Base-by-base conservation (phyloP, 2,797 vertebrate species). In the Danio jaintianensis region DNA sequence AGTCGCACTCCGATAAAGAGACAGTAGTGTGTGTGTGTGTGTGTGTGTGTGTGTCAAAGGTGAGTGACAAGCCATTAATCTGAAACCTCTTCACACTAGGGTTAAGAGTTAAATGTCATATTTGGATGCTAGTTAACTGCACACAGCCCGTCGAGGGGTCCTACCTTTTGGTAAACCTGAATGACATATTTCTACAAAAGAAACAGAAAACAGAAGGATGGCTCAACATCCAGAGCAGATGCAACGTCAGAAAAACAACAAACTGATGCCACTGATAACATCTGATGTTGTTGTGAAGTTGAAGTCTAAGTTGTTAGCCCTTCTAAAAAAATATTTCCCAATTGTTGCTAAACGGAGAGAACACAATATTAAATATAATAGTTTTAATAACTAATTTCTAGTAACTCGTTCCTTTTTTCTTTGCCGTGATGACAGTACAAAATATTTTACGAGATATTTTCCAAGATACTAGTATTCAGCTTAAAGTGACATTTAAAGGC, bases 111-210 rank as follows among this genome's bases (percentile, higher is more conserved):
- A 79, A 68, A 76, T 47, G 78, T 64, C 18, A 79, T 12, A 67
- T n/a, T 67, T 76, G 42, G 69, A 72, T 40, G 55, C 61, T 10
- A 29, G 78, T 86, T 82, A 87, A 85, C 83, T 40, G 61, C 73
- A 82, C 36, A 84, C 53, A 63, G 82, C 78, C 78, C 78, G 75
- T 58, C 73, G 88, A 87, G 90, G 91, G 91, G 90, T 95, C 95
- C 94, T 96, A 96, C 96, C 95, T 96, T 96, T 96, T 96, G 94
- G 95, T 94, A 96, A 96, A 96, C 93, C 95, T 95, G 95, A 96
- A 96, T 94, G 95, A 96, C 94, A 96, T 96, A 93, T 96, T 96
- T 96, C 95, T 96, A 96, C 91, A 95, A 96, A 92, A 94, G 92
- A 86, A 84, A 85, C 75, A 83, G 67, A 94, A 94, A 95, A 92